A percentile compares a stretch with the other conserved stretches of the same genome.
phyloP scores from a whole-genome alignment of 2,797 vertebrate species.

The Tenualosa thibaudeaui region DNA sequence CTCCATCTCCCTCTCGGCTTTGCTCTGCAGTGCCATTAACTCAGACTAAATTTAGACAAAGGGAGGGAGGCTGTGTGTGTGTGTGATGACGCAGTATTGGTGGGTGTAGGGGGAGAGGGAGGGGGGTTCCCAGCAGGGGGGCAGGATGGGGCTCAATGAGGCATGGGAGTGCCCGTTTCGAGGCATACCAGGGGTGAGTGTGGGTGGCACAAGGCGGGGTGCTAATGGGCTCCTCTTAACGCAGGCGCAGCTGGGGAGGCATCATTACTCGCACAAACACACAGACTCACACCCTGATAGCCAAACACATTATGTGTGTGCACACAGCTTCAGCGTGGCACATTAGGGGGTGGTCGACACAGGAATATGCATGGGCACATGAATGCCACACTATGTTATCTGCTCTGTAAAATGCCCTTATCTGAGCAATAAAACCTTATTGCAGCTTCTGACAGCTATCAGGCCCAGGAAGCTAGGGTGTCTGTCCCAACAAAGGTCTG shows the following conservation, averaged over 20 bases:
- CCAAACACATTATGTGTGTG: background rate
- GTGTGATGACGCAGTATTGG: background rate
- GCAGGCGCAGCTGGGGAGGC: conserved; percentile 59
- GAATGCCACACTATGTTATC: background rate
- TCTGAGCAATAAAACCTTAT: background rate
- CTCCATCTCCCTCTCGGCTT: background rate
- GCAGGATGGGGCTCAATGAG: conserved; percentile 64
- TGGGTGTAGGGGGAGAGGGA: background rate
- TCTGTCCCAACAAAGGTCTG: background rate
- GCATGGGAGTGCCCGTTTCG: conserved; percentile 63
- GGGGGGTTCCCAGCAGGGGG: background rate
- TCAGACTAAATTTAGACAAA: conserved; percentile 27
- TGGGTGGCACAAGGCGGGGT: conserved; percentile 58
- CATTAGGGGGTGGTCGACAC: too few relatives aligned
- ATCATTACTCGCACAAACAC: background rate
- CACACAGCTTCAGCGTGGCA: background rate
- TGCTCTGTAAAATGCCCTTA: background rate
- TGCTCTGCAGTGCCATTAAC: background rate
- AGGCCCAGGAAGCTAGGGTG: too few relatives aligned
- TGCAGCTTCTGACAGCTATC: background rate
- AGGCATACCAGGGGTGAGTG: conserved; percentile 57
- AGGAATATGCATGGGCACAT: too few relatives aligned
- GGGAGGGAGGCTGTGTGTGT: conserved; percentile 1
- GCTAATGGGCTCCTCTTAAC: conserved; percentile 68
- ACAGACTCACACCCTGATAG: background rate